phyloP scores from a whole-genome alignment of 1,140 invertebrate genomes.

The Bombus picipes region DNA sequence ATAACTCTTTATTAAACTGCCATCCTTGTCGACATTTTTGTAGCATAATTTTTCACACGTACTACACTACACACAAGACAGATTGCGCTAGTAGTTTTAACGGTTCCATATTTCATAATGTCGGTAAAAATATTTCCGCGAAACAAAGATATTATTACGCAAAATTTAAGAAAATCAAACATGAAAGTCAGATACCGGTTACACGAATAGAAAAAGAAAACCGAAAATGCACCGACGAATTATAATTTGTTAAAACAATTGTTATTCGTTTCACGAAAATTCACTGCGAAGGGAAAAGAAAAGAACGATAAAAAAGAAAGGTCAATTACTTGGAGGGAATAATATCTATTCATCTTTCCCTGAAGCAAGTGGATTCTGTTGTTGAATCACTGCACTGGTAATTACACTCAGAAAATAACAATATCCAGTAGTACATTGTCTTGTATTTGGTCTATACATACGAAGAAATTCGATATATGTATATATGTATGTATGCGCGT shows the following conservation, averaged over 20 bases:
- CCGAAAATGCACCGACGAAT: not conserved
- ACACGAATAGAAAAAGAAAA: not conserved
- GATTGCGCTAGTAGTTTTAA: conserved; percentile 52
- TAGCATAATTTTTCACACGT: not conserved
- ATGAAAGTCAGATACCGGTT: not conserved
- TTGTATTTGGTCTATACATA: conserved; percentile 13
- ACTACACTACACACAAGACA: not conserved
- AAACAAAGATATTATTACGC: conserved; percentile 1
- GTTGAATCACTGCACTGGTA: not conserved
- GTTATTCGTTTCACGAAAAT: not conserved
- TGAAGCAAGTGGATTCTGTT: not conserved
- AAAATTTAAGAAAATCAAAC: conserved; percentile 1
- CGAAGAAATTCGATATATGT: conserved; percentile 10
- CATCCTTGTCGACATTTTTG: conserved; percentile 11
- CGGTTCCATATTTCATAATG: conserved; percentile 46
- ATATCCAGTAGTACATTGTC: not conserved
- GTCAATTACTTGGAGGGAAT: not conserved
- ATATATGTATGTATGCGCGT: conserved; percentile 12
- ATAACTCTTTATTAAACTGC: not conserved
- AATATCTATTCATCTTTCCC: not conserved
- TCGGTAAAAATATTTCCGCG: conserved; percentile 56
- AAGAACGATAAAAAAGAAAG: conserved; percentile 7
- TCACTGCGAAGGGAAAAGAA: not conserved
- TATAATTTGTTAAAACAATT: conserved; percentile 10
- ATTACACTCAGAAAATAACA: conserved; percentile 6